Evolutionary conservation across 2,113 vertebrate genomes (phyloP), one percentile per base, ranked within the genome.

Genomic region (Megaleporinus macrocephalus): DNA sequence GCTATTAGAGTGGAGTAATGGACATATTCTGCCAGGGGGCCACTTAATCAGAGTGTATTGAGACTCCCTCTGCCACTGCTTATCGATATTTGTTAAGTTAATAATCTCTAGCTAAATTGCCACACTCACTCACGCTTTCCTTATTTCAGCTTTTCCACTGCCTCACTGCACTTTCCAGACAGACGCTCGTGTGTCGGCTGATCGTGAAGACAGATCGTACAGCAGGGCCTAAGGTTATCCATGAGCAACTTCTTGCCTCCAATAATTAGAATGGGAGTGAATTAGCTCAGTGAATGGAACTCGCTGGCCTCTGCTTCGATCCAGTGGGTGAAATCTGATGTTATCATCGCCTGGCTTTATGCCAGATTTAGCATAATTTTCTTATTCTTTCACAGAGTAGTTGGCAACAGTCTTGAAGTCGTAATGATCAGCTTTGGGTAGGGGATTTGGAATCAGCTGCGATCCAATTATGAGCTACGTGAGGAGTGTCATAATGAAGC

Each of bases 11-110:
- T 65, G 51, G 61, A 51, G 44, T 68, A 73, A 80, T 86, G 74
- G 51, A 76, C 4, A 49, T 49, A 65, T 83, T 55, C 51, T 76
- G 53, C 75, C 55, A 20, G 68, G 30, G 53, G 76, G 51, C 73
- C 57, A 49, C 36, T 76, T 83, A 65, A 73, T 73, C 69, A 68
- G 27, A 77, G 70, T 72, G 55, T 81, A 13, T 77, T 84, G 84
- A 83, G 72, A 84, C 86, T 87, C 62, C 18, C 44, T 71, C 84
- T 81, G 89, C 88, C 84, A 85, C 81, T 62, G 71, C 81, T 91
- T 89, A 87, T 91, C 89, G 73, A 87, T 89, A 73, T 76, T 80
- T 84, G 91, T 92, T 79, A 89, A 76, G 69, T 79, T 81, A 80
- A 91, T 90, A 74, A 86, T 89, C 83, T 89, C 36, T 44, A 33